Evolutionary conservation across 2,113 vertebrate species (phyloP).

Genomic region (Cervus canadensis): DNA sequence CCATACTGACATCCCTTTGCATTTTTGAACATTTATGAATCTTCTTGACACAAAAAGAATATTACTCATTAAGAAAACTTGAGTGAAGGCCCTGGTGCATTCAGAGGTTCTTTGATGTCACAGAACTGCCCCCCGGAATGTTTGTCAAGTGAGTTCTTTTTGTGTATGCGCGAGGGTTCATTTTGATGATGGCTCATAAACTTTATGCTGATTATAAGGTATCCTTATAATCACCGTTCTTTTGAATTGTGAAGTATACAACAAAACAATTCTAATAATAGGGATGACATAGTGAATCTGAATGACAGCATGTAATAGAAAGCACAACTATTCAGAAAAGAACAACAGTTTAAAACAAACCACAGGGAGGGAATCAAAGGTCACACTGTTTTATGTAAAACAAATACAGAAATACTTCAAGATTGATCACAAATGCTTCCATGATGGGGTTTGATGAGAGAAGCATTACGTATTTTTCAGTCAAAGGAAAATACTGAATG

Average conservation of each 20-base stretch:
- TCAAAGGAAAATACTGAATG: background rate
- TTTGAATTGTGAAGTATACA: conserved; percentile 81
- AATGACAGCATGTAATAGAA: conserved; percentile 78
- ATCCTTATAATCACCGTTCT: conserved; percentile 76
- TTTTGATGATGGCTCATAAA: conserved; percentile 73
- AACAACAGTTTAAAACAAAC: conserved; percentile 77
- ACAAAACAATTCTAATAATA: conserved; percentile 82
- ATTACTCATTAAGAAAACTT: conserved; percentile 65
- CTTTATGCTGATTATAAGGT: conserved; percentile 80
- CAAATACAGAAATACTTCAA: conserved; percentile 65
- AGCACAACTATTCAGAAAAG: conserved; percentile 71
- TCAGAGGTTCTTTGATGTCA: conserved; percentile 69
- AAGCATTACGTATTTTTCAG: conserved; percentile 5
- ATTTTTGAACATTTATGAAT: conserved; percentile 47
- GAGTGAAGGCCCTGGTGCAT: conserved; percentile 23
- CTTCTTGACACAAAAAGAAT: conserved; percentile 49
- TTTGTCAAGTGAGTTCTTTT: conserved; percentile 67
- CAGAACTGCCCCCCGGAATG: conserved; percentile 16
- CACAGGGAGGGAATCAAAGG: conserved; percentile 73
- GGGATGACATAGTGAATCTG: conserved; percentile 67
- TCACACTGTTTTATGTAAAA: conserved; percentile 74
- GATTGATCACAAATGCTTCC: conserved; percentile 48
- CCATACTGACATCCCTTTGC: conserved; percentile 28
- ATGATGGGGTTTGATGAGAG: conserved; percentile 18
- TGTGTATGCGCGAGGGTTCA: conserved; percentile 52